phyloP scores from a whole-genome alignment of 2,888 invertebrate species.

The Dryococelus australis region DNA sequence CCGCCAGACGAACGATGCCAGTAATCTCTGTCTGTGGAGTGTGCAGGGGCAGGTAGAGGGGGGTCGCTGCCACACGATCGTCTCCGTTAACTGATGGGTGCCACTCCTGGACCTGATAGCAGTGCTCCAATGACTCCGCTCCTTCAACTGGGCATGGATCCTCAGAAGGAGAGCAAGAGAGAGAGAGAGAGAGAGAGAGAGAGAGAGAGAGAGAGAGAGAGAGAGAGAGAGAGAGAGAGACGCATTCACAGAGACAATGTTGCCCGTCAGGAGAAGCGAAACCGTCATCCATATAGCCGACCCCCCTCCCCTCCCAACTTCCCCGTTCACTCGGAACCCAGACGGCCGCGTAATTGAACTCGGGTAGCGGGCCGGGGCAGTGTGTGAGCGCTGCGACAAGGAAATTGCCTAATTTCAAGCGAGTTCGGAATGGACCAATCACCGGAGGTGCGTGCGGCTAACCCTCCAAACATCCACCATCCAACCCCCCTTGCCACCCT shows the following conservation, averaged over 20 bases:
- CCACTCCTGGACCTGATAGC: neutral
- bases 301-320: neutral
- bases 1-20: neutral
- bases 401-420: conserved; percentile 5
- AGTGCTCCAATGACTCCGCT: neutral
- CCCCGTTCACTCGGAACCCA: conserved; percentile 4
- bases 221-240: no score
- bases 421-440: conserved; percentile 16
- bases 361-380: neutral
- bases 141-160: neutral
- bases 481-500: neutral
- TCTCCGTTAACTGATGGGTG: neutral
- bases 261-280: neutral
- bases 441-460: conserved; percentile 16
- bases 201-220: no score
- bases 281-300: conserved; percentile 11
- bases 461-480: conserved; percentile 11
- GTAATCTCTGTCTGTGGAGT: neutral
- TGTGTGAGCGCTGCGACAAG: neutral
- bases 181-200: no score
- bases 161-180: neutral
- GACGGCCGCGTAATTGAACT: conserved; percentile 16
- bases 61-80: neutral
- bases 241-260: no score
- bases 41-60: neutral